Evolutionary conservation across 2,113 vertebrate genomes (phyloP).

Genomic region (Zeus faber): DNA sequence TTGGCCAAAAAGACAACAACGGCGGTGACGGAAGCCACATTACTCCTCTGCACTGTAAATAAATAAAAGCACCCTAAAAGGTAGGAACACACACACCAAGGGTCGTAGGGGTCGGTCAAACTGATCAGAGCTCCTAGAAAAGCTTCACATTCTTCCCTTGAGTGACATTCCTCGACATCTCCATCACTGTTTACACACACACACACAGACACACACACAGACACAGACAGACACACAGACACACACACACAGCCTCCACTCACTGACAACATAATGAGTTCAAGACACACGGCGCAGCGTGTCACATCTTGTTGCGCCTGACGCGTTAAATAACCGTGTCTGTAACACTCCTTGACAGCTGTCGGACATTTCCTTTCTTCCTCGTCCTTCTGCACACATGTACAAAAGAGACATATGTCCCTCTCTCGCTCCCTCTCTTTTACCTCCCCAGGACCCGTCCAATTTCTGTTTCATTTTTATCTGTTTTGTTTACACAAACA

Average conservation of each 20-base stretch:
- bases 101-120: slow-evolving; percentile 2
- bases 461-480: too few relatives aligned
- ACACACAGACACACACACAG: too few relatives aligned
- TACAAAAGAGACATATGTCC: not conserved
- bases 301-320: slow-evolving; percentile 1
- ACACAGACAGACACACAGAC: not conserved
- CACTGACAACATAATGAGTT: not conserved
- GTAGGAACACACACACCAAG: not conserved
- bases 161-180: slow-evolving; percentile 35
- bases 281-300: not conserved
- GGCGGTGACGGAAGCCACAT: too few relatives aligned
- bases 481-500: slow-evolving; percentile 3
- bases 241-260: not conserved
- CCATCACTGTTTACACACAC: slow-evolving; percentile 19
- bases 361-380: too few relatives aligned
- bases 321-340: too few relatives aligned
- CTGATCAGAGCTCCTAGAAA: slow-evolving; percentile 25
- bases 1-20: too few relatives aligned
- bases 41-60: too few relatives aligned
- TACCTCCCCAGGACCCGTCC: not conserved
- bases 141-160: slow-evolving; percentile 24
- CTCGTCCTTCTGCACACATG: not conserved
- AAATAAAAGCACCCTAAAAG: not conserved
- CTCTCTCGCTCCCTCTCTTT: not conserved
- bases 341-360: not conserved